A percentile compares a stretch with the other conserved stretches of the same genome.
phyloP scores from a whole-genome alignment of 53 echinoderm and acorn worm genomes.

The Temnopleurus reevesii region DNA sequence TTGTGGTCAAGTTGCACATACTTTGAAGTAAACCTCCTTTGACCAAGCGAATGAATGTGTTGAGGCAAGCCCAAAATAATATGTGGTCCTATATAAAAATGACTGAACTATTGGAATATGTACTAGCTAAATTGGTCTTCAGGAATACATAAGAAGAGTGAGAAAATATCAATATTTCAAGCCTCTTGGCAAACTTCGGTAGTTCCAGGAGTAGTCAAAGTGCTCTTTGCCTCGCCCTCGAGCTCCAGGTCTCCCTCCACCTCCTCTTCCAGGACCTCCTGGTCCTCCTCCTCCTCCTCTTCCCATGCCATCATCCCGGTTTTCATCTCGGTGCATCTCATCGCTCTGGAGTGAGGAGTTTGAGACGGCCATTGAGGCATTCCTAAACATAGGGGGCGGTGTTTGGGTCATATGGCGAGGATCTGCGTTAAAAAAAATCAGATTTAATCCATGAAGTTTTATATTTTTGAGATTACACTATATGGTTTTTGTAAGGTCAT shows the following conservation, averaged over 20 bases:
- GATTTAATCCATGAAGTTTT: too few species aligned
- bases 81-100: too few species aligned
- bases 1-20: too few species aligned
- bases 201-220: slow-evolving; percentile 86
- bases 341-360: slow-evolving; percentile 76
- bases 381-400: slow-evolving; percentile 73
- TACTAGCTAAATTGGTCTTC: too few species aligned
- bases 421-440: slow-evolving; percentile 10
- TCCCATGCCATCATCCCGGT: slow-evolving; percentile 9
- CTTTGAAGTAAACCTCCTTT: too few species aligned
- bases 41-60: too few species aligned
- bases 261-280: slow-evolving; percentile 3
- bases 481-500: too few species aligned
- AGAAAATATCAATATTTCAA: slow-evolving; percentile 48
- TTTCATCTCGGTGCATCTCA: slow-evolving; percentile 53
- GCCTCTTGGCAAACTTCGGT: slow-evolving; percentile 86
- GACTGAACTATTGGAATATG: too few species aligned
- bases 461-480: too few species aligned
- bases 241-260: slow-evolving; percentile 3
- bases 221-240: slow-evolving; percentile 46
- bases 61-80: too few species aligned
- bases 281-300: slow-evolving; percentile 28
- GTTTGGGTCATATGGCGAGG: slow-evolving; percentile 60
- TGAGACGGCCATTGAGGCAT: slow-evolving; percentile 57
- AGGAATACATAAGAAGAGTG: background rate